Evolutionary conservation across 53 echinoderm and acorn worm genomes (phyloP), one percentile per base, ranked within the genome.

Genomic region (Patiria pectinifera): DNA sequence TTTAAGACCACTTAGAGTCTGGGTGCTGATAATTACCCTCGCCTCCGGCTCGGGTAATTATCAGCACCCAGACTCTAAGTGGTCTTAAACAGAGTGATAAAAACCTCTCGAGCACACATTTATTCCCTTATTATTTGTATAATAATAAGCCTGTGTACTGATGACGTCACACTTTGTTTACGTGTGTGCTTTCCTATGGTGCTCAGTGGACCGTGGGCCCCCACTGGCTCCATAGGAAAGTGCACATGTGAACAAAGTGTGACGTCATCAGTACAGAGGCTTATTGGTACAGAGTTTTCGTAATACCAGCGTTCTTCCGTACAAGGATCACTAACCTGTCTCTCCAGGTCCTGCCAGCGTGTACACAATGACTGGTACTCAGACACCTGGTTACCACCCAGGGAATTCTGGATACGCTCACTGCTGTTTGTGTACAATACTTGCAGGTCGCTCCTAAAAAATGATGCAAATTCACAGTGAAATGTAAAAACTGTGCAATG

Each of bases 291-390:
- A 19, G 53, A 15, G 48, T 45, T 47, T 80, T 15, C 1, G 18
- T 48, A 48, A 80, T 46, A 35, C 35, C 35, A 16, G 6, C 6
- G 14, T 48, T 45, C 49, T 48, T 35, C 11, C 46, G 19, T 53
- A 60, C 71, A 78, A 24, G 7, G 3, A 76, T 35, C 35, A 83
- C 82, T 77, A 61, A 92, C 94, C 94, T 92, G 49, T 92, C 89
- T 89, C 94, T 94, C 94, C 94, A 94, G 25, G 6, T 70, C 19
- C 76, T 77, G 8, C 94, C 94, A 15, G 94, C 94, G 12, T 88
- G 88, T 35, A 78, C 26, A 91, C 23, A 19, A 84, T 45, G 44
- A 71, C 84, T 43, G 62, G 74, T 76, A 43, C 78, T 78, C 25
- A 88, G 14, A 61, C 62, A 76, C 21, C 78, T 88, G 53, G 12